Evolutionary conservation across 2,113 vertebrate species (phyloP).

Genomic region (Paralichthys olivaceus): DNA sequence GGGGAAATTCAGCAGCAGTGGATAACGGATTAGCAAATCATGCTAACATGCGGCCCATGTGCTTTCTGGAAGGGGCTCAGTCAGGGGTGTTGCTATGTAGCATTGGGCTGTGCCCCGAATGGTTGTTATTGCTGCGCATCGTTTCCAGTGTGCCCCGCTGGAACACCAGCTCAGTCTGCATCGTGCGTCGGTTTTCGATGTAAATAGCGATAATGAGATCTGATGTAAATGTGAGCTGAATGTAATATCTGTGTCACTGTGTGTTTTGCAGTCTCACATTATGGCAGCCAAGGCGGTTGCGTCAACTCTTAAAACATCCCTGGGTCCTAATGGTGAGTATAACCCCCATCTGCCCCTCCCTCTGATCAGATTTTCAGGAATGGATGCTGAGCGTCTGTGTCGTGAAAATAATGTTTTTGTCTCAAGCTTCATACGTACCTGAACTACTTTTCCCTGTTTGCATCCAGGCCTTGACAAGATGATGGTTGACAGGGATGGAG

Average conservation of each 20-base stretch:
- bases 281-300: slow-evolving; percentile 99
- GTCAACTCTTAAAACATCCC: slow-evolving; percentile 92
- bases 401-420: neutral
- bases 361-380: neutral
- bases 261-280: slow-evolving; percentile 93
- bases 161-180: rapidly evolving
- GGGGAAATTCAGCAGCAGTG: neutral
- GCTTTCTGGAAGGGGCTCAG: slow-evolving; percentile 39
- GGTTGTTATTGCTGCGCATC: neutral
- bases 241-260: slow-evolving; percentile 66
- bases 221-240: neutral
- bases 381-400: neutral
- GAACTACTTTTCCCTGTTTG: neutral
- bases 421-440: neutral
- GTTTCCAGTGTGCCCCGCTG: neutral
- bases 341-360: neutral
- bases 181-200: rapidly evolving
- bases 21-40: slow-evolving; percentile 24
- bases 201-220: rapidly evolving
- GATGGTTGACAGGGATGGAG: slow-evolving; percentile 98
- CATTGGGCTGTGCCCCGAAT: slow-evolving; percentile 11
- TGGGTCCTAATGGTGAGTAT: slow-evolving; percentile 94
- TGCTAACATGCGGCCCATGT: slow-evolving; percentile 78
- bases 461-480: slow-evolving; percentile 95
- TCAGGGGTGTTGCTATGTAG: slow-evolving; percentile 29